Evolutionary conservation across 2,113 vertebrate species (phyloP), one percentile per base, ranked within the genome.

Genomic region (Strigops habroptila): DNA sequence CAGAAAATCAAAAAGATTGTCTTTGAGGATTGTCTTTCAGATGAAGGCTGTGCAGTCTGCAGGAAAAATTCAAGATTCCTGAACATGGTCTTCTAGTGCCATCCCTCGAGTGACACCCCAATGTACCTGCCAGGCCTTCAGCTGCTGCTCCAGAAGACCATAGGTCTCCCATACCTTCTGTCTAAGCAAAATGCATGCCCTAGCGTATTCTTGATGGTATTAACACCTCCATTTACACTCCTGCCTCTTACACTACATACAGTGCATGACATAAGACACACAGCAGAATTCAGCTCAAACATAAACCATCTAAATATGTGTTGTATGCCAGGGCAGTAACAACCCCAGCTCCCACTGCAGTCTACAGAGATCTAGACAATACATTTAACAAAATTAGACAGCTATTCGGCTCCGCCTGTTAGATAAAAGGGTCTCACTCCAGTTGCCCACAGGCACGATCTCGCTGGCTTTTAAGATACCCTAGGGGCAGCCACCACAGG

Each of bases 161-260:
- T 12, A 46, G 14, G 27, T 68, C 43, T 88, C 52, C 59, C 28
- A 43, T 8, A 43, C 19, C 13, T 88, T 85, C 48, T 81, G 25
- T 14, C 7, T 18, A 23, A 78, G 48, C 19, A 19, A 53, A 27
- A 10, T 1, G 0, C 2, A 2, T 46, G 46, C 7, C 69, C 7
- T 35, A 7, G 21, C 13, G 18, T 23, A 16, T 55, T 43, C 43
- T 28, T 33, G 37, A 14, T 30, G 5, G 17, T 39, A 27, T 27
- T 22, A 39, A 48, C 21, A 41, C 6, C 18, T 25, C 10, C 0
- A 1, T 31, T 52, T 68, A n/a, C 33, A 18, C 3, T 68, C 23
- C 19, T 59, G 10, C 12, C 27, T 64, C 60, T 31, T 52, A 14
- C 6, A 7, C 22, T 67, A 14, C 14, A 4, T 23, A 35, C 12